Base-by-base conservation (phyloP, 2,113 vertebrate species). In the Sialia sialis region DNA sequence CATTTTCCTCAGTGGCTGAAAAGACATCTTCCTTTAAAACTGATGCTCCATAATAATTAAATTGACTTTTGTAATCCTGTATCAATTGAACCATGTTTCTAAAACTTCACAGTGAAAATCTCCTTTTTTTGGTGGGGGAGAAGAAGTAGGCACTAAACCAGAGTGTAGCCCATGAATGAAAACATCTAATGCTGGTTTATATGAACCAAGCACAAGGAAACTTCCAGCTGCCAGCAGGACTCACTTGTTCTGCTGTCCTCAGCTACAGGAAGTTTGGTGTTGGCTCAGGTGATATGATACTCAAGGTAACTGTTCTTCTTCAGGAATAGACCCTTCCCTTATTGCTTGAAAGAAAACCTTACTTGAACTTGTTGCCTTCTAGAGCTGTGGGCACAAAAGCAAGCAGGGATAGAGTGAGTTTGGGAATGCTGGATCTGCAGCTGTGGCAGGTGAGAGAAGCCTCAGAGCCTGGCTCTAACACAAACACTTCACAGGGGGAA, bases 51-150 rank as follows among this genome's bases (percentile, higher is more conserved):
- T 16, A 38, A 10, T 27, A 75, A 32, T 3, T 41, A n/a, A 49
- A 18, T 4, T 43, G 32, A 29, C 27, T 80, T 74, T 48, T 55
- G 22, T 49, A 10, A 16, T 62, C 26, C 16, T 13, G 0, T 9
- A 38, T 32, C 16, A 36, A 11, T 75, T 72, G 7, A 56, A 58
- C 20, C 4, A 20, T 6, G 5, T 92, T 92, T 83, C 49, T 20
- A 43, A 77, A 73, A 22, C 23, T 16, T 22, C 49, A 36, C 32
- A 60, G n/a, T 54, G 70, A 15, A 69, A 64, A 89, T 58, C 25
- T 36, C 6, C 3, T 5, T 44, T 43, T 68, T 55, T 36, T 43
- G 29, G 16, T 4, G 19, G 2, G 2, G 6, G 5, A 4, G 16
- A 25, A 48, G 32, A 59, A 18, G 70, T 27, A 38, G n/a, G 27